Evolutionary conservation across 2,888 invertebrate genomes (phyloP).

Genomic region (Electrophaes corylata): DNA sequence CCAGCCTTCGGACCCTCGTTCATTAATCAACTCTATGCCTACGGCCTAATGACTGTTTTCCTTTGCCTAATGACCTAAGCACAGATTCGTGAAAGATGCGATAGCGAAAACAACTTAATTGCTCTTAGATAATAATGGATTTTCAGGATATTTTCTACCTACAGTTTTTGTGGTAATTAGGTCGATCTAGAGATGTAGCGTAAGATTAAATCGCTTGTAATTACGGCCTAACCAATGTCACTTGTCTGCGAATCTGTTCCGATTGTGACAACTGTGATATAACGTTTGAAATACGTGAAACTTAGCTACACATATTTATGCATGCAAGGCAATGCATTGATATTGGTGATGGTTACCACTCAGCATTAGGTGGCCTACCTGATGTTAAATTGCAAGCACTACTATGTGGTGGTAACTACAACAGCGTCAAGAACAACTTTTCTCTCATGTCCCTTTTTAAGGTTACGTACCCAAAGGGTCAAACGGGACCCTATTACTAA

Average conservation of each 20-base stretch:
- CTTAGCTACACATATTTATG: no score
- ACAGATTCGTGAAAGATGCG: constrained; percentile 41
- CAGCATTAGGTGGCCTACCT: no score
- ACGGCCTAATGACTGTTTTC: constrained; percentile 46
- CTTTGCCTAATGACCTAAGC: constrained; percentile 48
- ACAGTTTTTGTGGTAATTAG: background rate
- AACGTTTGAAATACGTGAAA: no score
- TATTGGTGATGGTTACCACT: no score
- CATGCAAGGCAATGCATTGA: no score
- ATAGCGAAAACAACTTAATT: constrained; percentile 39
- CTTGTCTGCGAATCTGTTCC: background rate
- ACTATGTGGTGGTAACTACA: no score
- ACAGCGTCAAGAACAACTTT: no score
- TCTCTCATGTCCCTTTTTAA: no score
- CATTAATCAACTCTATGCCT: constrained; percentile 47
- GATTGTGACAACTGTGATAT: no score
- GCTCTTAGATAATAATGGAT: constrained; percentile 29
- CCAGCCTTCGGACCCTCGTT: constrained; percentile 22
- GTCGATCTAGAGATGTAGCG: background rate
- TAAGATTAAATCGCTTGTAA: background rate
- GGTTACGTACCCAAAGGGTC: no score
- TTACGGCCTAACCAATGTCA: background rate
- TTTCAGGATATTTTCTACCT: constrained; percentile 4
- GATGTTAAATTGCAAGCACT: no score
- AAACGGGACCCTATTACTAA: no score